phyloP scores from a whole-genome alignment of 2,888 invertebrate genomes.

The Thymelicus lineola region DNA sequence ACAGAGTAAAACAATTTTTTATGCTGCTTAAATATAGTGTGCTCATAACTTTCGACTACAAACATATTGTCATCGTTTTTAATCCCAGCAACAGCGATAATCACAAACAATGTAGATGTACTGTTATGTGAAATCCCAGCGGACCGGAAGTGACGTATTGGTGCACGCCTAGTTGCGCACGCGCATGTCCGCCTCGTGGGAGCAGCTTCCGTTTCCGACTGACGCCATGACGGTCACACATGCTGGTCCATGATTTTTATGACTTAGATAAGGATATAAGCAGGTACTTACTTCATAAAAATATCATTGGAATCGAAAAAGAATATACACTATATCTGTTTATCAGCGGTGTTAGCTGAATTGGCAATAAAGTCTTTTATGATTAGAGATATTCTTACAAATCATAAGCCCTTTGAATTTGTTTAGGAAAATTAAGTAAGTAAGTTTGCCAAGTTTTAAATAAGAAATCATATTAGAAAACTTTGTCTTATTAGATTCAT shows the following conservation, averaged over 20 bases:
- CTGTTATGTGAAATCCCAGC: conserved; percentile 51
- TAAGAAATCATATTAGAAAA: too few relatives aligned
- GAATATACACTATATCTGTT: too few relatives aligned
- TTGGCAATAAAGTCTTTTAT: too few relatives aligned
- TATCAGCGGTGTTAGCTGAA: too few relatives aligned
- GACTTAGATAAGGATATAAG: conserved; percentile 26
- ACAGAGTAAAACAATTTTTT: too few relatives aligned
- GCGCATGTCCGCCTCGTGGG: conserved; percentile 62
- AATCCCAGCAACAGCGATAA: conserved; percentile 16
- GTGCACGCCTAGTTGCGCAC: conserved; percentile 51
- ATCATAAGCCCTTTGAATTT: too few relatives aligned
- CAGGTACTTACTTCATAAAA: background rate
- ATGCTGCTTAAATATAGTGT: too few relatives aligned
- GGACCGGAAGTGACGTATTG: conserved; percentile 64
- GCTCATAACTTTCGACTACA: background rate
- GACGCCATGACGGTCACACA: conserved; percentile 51
- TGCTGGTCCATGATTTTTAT: conserved; percentile 53
- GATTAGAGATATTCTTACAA: too few relatives aligned
- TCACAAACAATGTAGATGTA: conserved; percentile 45
- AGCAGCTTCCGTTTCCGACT: conserved; percentile 80
- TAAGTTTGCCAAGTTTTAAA: too few relatives aligned
- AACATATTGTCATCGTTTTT: conserved; percentile 3
- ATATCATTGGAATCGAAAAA: background rate
- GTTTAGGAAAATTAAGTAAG: too few relatives aligned
- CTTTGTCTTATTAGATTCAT: too few relatives aligned